These are phyloP conservation scores for Melieria picta DNA, from an alignment of 2,888 invertebrate genomes.

Conservation along the genomic window DNA sequence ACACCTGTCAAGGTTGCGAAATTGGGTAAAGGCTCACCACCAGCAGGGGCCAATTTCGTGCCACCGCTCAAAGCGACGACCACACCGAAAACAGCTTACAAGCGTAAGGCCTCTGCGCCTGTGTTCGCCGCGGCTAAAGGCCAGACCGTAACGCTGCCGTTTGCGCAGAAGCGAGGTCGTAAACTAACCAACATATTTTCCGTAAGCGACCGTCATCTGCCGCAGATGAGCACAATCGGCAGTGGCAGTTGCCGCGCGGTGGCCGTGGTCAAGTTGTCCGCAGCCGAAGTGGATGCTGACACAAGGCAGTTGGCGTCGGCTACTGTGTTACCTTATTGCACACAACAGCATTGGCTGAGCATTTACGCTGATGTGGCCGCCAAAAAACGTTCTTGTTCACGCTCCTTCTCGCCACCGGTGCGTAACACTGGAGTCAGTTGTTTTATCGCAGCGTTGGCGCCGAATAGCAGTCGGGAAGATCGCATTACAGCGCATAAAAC, in stretches of 20 bases:
- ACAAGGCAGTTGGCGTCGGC: constrained; percentile 37
- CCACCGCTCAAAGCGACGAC: constrained; percentile 37
- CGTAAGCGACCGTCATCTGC: constrained; percentile 8
- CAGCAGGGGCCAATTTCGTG: constrained; percentile 41
- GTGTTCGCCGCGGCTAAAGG: background rate
- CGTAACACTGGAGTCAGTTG: background rate
- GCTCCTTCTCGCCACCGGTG: background rate
- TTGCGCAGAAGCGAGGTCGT: constrained; percentile 17
- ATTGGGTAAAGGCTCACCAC: background rate
- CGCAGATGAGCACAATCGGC: constrained; percentile 11
- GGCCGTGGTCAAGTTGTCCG: constrained; percentile 40
- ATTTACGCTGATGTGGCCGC: constrained; percentile 42
- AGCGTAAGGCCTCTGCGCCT: constrained; percentile 32
- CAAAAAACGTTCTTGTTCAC: constrained; percentile 26
- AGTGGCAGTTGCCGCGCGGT: constrained; percentile 42
- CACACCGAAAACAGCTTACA: constrained; percentile 43
- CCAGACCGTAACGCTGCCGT: constrained; percentile 8
- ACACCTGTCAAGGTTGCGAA: no score
- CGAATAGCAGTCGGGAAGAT: constrained; percentile 58
- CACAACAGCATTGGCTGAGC: constrained; percentile 60
- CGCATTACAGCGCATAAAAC: constrained; percentile 61
- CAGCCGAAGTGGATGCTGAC: constrained; percentile 39
- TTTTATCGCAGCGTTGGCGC: constrained; percentile 39
- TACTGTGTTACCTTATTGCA: constrained; percentile 51
- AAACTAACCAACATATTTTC: constrained; percentile 17